A percentile compares a stretch with the other conserved stretches of the same genome.
Evolutionary conservation across 1,140 invertebrate genomes (phyloP).

Genomic region (Drosophila lacteicornis): DNA sequence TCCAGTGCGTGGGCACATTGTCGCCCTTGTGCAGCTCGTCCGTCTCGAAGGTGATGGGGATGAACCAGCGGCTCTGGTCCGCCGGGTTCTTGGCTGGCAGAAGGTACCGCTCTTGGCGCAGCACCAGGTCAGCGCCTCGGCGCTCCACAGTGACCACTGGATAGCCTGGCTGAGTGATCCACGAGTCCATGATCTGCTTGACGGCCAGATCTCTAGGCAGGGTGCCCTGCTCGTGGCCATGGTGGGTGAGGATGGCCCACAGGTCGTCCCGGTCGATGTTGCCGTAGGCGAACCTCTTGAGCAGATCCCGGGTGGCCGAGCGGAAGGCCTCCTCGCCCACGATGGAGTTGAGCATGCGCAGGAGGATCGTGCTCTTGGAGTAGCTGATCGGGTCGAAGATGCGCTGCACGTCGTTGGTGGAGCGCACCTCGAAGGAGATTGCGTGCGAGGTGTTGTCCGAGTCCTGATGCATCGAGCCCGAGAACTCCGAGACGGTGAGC

Average conservation of each 20-base stretch:
- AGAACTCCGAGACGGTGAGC: slow-evolving; percentile 91
- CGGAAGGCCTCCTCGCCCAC: slow-evolving; percentile 90
- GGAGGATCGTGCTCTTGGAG: slow-evolving; percentile 92
- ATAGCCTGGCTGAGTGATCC: slow-evolving; percentile 93
- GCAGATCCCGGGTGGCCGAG: slow-evolving; percentile 88
- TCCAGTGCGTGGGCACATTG: slow-evolving; percentile 76
- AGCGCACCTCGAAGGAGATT: slow-evolving; percentile 88
- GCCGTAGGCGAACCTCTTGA: slow-evolving; percentile 87
- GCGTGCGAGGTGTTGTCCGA: slow-evolving; percentile 90
- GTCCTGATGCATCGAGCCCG: slow-evolving; percentile 90
- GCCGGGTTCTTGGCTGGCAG: slow-evolving; percentile 57
- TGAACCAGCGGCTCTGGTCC: slow-evolving; percentile 85
- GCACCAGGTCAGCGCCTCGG: slow-evolving; percentile 53
- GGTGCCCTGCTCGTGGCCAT: slow-evolving; percentile 85
- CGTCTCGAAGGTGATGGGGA: slow-evolving; percentile 87
- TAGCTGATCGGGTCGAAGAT: slow-evolving; percentile 95
- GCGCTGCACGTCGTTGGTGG: slow-evolving; percentile 91
- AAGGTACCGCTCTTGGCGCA: slow-evolving; percentile 75
- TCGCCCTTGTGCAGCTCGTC: slow-evolving; percentile 67
- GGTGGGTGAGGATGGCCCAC: slow-evolving; percentile 88
- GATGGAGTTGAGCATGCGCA: slow-evolving; percentile 93
- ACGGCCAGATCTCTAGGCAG: slow-evolving; percentile 86
- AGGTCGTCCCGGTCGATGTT: slow-evolving; percentile 90
- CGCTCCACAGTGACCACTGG: slow-evolving; percentile 89
- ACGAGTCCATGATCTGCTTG: slow-evolving; percentile 91